Percentiles rank a stretch among this genome's conserved stretches.
Conservation (phyloP, 2,888 invertebrate species). For the Ophion ventricosus region DNA sequence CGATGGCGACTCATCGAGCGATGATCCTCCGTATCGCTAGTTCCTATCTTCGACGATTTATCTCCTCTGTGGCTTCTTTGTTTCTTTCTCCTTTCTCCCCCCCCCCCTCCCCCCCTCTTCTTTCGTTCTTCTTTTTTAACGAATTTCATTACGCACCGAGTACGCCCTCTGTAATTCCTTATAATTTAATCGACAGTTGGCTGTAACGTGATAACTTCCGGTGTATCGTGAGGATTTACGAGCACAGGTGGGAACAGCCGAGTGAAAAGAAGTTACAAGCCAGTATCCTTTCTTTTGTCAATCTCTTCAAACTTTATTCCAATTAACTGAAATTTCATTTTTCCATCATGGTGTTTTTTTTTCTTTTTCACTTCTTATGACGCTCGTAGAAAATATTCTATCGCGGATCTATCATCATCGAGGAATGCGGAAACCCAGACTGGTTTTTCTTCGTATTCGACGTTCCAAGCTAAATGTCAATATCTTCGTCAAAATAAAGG, state of each 20-base stretch:
- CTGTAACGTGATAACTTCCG: conserved; percentile 7
- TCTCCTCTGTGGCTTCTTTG: background rate
- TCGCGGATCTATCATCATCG: background rate
- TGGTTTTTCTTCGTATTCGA: background rate
- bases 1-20: conserved; percentile 74
- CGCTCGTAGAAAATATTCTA: background rate
- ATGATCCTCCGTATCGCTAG: conserved; percentile 29
- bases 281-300: background rate
- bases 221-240: background rate
- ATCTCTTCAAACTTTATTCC: background rate
- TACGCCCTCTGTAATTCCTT: conserved; percentile 25
- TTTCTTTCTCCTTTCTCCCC: conserved; percentile 5
- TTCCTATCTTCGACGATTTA: conserved; percentile 47
- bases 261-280: background rate
- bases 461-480: background rate
- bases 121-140: conserved; percentile 29
- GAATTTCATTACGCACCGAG: conserved; percentile 24
- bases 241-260: background rate
- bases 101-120: background rate
- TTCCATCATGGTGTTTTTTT: background rate
- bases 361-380: background rate
- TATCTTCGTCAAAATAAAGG: too few species aligned
- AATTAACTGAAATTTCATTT: background rate
- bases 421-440: background rate
- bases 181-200: conserved; percentile 13